Evolutionary conservation across 2,113 vertebrate species (phyloP), one percentile per base, ranked within the genome.

Genomic region (Rhinoptilus africanus): DNA sequence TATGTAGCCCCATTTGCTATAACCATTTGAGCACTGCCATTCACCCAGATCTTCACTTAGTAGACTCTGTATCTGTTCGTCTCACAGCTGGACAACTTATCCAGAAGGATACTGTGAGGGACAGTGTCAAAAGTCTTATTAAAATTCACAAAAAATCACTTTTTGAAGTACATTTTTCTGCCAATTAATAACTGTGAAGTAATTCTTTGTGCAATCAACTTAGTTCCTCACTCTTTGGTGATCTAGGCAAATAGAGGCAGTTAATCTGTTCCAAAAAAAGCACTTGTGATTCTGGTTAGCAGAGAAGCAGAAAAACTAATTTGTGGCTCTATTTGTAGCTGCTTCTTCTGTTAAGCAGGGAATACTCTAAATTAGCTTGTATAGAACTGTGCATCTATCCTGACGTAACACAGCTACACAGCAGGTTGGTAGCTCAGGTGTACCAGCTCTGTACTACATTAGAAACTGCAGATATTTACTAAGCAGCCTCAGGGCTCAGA

Each of bases 21-120:
- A 53, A 8, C 7, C 1, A 6, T 51, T 71, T 48, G 35, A 78
- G 7, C 4, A 14, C 48, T 27, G 24, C 10, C 0, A 0, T 53
- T 84, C 63, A 45, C 15, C 19, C 8, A 37, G 54, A 54, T 80
- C 28, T 60, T 59, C 50, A 23, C 7, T 10, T 54, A 88, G 45
- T 2, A 14, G 12, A 54, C 2, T 2, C 1, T 37, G 21, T 47
- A 32, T 17, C 22, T n/a, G 12, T 9, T 78, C 34, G 68, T 47
- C 24, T 19, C 35, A 54, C 48, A 74, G 10, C 0, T 56, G 34
- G 35, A 69, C 43, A 77, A 14, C 9, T 71, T 66, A 18, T 81
- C 39, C 34, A 53, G 50, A 69, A 74, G 20, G 20, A 48, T 56
- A 18, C 15, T 78, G 23, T 56, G 17, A 82, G 13, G 27, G 4